These are phyloP conservation scores for Cololabis saira DNA, from an alignment of 2,113 vertebrate genomes.

Conservation along the genomic window DNA sequence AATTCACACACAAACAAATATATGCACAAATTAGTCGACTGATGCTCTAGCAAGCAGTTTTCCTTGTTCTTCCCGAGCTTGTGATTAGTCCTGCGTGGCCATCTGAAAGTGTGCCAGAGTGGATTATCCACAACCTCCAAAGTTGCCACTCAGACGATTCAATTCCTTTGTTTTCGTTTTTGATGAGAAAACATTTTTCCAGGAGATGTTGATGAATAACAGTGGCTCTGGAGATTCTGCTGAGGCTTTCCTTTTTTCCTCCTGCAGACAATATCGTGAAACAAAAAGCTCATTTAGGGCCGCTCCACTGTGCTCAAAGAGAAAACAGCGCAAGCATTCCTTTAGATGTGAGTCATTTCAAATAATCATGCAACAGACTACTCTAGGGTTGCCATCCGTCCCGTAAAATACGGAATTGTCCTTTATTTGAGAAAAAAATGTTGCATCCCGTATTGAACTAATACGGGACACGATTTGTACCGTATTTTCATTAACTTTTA, in stretches of 20 bases:
- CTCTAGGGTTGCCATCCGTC: no score
- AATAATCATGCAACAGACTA: constrained; percentile 7
- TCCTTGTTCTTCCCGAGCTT: not conserved
- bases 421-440: no score
- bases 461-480: no score
- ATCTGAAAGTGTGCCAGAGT: constrained; percentile 16
- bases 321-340: constrained; percentile 34
- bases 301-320: constrained; percentile 1
- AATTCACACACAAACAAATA: not conserved
- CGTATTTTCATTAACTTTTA: no score
- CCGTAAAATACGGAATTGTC: no score
- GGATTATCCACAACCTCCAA: constrained; percentile 19
- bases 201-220: constrained; percentile 38
- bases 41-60: constrained; percentile 2
- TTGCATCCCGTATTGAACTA: no score
- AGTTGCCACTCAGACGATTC: constrained; percentile 11
- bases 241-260: constrained; percentile 9
- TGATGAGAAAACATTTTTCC: constrained; percentile 51
- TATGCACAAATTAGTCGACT: no score
- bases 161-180: constrained; percentile 44
- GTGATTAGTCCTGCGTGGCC: no score
- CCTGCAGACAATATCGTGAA: constrained; percentile 24
- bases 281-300: constrained; percentile 54
- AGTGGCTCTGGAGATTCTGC: constrained; percentile 28
- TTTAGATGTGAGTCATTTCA: constrained; percentile 43